These are phyloP conservation scores for Margaritifera margaritifera DNA, from an alignment of 2,888 invertebrate genomes.

Conservation along the genomic window DNA sequence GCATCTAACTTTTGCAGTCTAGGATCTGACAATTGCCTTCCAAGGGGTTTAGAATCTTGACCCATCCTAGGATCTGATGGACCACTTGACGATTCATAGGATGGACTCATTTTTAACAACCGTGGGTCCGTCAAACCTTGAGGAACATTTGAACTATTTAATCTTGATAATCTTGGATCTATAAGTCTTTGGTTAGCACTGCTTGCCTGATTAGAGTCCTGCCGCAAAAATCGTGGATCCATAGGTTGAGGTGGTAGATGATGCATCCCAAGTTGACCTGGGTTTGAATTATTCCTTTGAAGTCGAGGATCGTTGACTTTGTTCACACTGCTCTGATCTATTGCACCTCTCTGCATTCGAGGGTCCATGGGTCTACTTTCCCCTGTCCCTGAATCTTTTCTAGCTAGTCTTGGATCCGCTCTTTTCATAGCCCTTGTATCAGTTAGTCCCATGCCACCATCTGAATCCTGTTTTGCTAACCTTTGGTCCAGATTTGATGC, in stretches of 20 bases:
- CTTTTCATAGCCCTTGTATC: conserved; percentile 24
- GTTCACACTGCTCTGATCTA: conserved; percentile 8
- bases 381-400: conserved; percentile 23
- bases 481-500: conserved; percentile 14
- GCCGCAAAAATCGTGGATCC: conserved; percentile 41
- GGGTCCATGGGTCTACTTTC: conserved; percentile 32
- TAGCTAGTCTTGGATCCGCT: conserved; percentile 21
- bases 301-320: conserved; percentile 1
- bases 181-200: conserved; percentile 13
- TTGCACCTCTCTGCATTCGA: conserved; percentile 20
- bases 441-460: conserved; percentile 10
- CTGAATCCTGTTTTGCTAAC: conserved; percentile 6
- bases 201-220: conserved; percentile 24
- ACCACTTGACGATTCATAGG: conserved; percentile 14
- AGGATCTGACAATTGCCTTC: conserved; percentile 7
- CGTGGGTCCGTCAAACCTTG: conserved; percentile 26
- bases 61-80: conserved; percentile 8
- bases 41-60: conserved; percentile 3
- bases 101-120: conserved; percentile 27
- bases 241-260: conserved; percentile 31
- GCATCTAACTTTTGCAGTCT: conserved; percentile 5
- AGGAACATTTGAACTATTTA: conserved; percentile 25
- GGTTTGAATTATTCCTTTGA: conserved; percentile 12
- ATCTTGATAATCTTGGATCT: conserved; percentile 30
- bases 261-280: conserved; percentile 20